These are phyloP conservation scores for Macrophya annulata DNA, from an alignment of 2,888 invertebrate genomes.

Conservation along the genomic window DNA sequence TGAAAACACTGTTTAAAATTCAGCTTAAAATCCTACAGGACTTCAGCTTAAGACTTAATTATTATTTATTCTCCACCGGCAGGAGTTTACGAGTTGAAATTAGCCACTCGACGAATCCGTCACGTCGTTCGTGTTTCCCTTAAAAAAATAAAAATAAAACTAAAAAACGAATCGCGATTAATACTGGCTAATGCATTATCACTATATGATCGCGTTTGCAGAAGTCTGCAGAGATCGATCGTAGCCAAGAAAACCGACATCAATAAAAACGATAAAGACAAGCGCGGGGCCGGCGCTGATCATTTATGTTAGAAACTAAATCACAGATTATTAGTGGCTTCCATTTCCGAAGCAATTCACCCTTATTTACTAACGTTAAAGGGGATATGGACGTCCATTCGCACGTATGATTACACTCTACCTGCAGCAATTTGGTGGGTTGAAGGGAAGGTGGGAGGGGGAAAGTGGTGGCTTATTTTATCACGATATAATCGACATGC, in stretches of 20 bases:
- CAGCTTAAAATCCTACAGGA: neutral
- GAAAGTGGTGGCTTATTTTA: neutral
- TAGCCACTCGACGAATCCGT: neutral
- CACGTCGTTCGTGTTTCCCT: neutral
- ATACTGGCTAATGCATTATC: neutral
- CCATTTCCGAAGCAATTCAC: constrained; percentile 30
- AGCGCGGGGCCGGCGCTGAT: too few relatives aligned
- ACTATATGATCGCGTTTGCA: neutral
- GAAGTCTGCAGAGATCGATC: neutral
- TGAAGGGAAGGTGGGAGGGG: too few relatives aligned
- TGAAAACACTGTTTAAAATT: neutral
- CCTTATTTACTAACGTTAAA: constrained; percentile 31
- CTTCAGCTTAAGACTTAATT: neutral
- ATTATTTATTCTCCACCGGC: neutral
- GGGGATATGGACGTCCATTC: constrained; percentile 14
- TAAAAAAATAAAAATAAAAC: neutral
- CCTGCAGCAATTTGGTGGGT: neutral
- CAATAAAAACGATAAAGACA: neutral
- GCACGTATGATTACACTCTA: neutral
- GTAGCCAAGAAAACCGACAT: neutral
- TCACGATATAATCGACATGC: neutral
- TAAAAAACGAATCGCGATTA: neutral
- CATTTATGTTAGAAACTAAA: neutral
- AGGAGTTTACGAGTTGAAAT: constrained; percentile 1
- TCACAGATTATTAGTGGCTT: constrained; percentile 18